Conservation (phyloP, 30 jellyfish, hydroid and myxozoan species). For the Hydractinia symbiolongicarpus region DNA sequence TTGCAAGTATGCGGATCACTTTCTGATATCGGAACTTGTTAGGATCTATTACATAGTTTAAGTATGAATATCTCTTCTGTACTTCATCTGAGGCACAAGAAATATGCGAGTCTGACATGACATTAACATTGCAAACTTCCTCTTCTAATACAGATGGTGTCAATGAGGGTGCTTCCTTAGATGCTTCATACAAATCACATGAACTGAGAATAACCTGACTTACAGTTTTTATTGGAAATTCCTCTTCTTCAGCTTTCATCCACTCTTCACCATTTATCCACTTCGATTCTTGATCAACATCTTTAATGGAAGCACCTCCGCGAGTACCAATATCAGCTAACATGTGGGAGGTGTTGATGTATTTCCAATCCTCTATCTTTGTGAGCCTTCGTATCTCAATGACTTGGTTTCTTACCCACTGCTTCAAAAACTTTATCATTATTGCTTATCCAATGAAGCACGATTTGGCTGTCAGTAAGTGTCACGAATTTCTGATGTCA, state of each 20-base stretch:
- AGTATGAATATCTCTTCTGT: constrained; percentile 3
- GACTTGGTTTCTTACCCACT: constrained; percentile 32
- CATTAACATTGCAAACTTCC: background rate
- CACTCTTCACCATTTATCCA: constrained; percentile 22
- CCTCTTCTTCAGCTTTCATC: background rate
- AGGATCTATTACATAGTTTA: constrained; percentile 18
- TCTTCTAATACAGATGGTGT: background rate
- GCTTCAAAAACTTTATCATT: constrained; percentile 21
- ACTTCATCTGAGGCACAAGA: constrained; percentile 19
- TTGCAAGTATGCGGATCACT: constrained; percentile 8
- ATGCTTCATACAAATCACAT: constrained; percentile 5
- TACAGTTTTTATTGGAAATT: constrained; percentile 16
- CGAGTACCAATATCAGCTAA: constrained; percentile 27
- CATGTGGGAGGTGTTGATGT: constrained; percentile 20
- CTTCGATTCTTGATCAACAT: constrained; percentile 11
- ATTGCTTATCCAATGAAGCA: constrained; percentile 30
- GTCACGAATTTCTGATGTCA: background rate
- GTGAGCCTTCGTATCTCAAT: constrained; percentile 25
- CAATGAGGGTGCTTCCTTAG: background rate
- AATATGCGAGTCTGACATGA: background rate
- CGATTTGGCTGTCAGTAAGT: constrained; percentile 36
- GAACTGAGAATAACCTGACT: constrained; percentile 1
- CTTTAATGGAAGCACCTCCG: constrained; percentile 17
- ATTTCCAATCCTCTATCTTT: constrained; percentile 4
- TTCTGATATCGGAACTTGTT: background rate